phyloP scores from a whole-genome alignment of 1,140 invertebrate species.

The Latrodectus geometricus region DNA sequence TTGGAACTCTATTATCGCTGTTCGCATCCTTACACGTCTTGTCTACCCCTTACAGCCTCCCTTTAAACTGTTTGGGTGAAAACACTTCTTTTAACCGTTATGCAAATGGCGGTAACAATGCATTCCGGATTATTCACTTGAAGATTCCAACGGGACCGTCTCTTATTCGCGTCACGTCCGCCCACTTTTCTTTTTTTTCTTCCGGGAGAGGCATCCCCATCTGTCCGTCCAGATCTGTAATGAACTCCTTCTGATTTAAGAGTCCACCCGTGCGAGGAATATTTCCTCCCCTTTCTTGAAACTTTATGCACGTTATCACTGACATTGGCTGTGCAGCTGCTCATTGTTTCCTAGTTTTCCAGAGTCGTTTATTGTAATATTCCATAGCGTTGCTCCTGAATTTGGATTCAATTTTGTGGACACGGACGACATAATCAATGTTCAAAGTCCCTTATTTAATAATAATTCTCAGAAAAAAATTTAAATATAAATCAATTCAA shows the following conservation, averaged over 20 bases:
- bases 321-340: too few species aligned
- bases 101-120: constrained; percentile 59
- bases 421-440: too few species aligned
- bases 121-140: constrained; percentile 55
- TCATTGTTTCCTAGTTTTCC: too few species aligned
- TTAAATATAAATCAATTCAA: too few species aligned
- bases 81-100: constrained; percentile 42
- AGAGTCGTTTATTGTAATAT: too few species aligned
- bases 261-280: not conserved
- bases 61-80: not conserved
- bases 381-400: too few species aligned
- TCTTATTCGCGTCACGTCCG: constrained; percentile 44
- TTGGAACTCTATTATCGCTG: constrained; percentile 57
- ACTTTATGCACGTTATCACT: not conserved
- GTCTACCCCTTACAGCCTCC: not conserved
- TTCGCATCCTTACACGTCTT: constrained; percentile 54
- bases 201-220: not conserved
- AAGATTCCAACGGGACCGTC: constrained; percentile 7
- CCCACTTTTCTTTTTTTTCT: not conserved
- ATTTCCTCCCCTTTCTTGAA: not conserved
- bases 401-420: too few species aligned
- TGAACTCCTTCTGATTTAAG: constrained; percentile 37
- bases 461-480: too few species aligned
- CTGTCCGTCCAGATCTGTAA: not conserved
- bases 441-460: too few species aligned